Percentiles rank a stretch among this genome's conserved stretches.
phyloP scores from a whole-genome alignment of 2,888 invertebrate species.

The Cerastis rubricosa region DNA sequence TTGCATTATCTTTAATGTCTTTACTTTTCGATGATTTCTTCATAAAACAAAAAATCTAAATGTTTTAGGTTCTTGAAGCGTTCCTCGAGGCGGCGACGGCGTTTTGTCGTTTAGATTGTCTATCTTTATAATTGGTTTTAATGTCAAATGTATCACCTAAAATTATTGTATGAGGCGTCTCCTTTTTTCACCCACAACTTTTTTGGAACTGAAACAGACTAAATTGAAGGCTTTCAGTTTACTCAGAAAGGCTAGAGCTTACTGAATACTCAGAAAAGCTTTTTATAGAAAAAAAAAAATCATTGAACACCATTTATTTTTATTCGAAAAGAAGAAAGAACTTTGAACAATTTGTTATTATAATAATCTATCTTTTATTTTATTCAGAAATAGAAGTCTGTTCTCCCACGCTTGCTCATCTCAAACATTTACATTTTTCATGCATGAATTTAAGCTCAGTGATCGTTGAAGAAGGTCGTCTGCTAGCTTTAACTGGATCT shows the following conservation, averaged over 20 bases:
- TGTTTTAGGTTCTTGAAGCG: background rate
- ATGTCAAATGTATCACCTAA: background rate
- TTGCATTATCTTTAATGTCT: conserved; percentile 44
- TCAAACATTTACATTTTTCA: conserved; percentile 27
- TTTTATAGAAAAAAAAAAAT: background rate
- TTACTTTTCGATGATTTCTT: conserved; percentile 26
- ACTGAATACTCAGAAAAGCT: background rate
- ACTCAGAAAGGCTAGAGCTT: background rate
- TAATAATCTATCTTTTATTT: conserved; percentile 3
- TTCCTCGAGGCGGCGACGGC: background rate
- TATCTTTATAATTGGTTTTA: background rate
- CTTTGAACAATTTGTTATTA: too few relatives aligned
- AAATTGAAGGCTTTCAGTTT: background rate
- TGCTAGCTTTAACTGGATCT: conserved; percentile 30
- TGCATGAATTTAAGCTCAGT: conserved; percentile 2
- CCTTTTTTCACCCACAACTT: background rate
- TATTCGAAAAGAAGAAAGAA: background rate
- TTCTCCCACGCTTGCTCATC: background rate
- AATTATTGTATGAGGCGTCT: background rate
- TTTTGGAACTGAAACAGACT: conserved; percentile 13
- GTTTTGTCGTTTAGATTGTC: background rate
- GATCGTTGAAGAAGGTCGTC: conserved; percentile 23
- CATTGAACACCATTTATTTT: background rate
- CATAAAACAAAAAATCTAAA: conserved; percentile 2
- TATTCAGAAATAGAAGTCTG: background rate